Base-by-base conservation (phyloP, 2,797 vertebrate genomes). In the Anas bernieri region DNA sequence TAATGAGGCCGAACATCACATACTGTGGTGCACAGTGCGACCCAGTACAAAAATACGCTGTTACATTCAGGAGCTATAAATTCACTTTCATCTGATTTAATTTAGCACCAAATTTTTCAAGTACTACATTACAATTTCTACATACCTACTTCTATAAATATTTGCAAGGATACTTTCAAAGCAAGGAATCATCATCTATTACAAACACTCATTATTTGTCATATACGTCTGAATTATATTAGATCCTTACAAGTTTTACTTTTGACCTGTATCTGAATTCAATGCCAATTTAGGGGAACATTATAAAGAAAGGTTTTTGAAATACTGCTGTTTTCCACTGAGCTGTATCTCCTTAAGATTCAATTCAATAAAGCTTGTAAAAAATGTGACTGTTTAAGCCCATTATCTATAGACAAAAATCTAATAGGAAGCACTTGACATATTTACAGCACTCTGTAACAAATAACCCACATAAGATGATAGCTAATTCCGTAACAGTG, bases 321-420 rank as follows among this genome's bases (percentile, higher is more conserved):
- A 94, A 92, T 67, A 74, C 35, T 73, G 23, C 70, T 88, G 59
- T 68, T 84, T 86, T 84, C 63, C 83, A 74, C 78, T 64, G 59
- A 86, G 46, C 46, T 67, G 63, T 56, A n/a, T 33, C 80, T 88
- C 74, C 76, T 0, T 58, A 87, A 54, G 75, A 64, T 63, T 70
- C 78, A 73, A 82, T 26, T 73, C 81, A 89, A 63, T 37, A 16
- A 43, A 93, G 92, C 67, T 30, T 82, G 78, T 80, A 84, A 93
- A 89, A 93, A 89, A 91, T 13, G 37, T 61, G 81, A 84, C 56
- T 82, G 52, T 85, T 95, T 83, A 90, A 94, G 61, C 68, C 35
- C 67, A 56, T 88, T 88, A 92, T 54, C 52, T 86, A 15, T 3
- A 33, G 75, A 67, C 22, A 93, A 74, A 94, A 93, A 92, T 39